Conservation (phyloP, 1,140 invertebrate species). For the Oncopodura yosiiana region DNA sequence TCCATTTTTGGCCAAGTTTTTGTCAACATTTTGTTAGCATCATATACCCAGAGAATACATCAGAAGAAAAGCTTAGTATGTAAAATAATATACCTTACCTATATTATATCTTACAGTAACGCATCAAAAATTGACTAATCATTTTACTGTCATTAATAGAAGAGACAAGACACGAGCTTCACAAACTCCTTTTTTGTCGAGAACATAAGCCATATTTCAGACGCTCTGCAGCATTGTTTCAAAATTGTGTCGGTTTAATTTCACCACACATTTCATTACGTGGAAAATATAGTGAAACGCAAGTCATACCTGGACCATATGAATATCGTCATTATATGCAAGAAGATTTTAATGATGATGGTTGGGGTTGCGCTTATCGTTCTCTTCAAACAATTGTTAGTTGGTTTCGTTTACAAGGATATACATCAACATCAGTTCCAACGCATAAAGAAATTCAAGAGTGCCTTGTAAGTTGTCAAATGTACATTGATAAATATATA, state of each 20-base stretch:
- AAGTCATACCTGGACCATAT: constrained; percentile 74
- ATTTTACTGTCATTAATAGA: constrained; percentile 8
- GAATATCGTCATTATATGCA: constrained; percentile 96
- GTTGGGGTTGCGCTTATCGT: constrained; percentile 98
- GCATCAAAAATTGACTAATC: constrained; percentile 51
- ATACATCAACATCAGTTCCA: constrained; percentile 70
- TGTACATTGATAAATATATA: background rate
- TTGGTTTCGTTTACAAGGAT: constrained; percentile 91
- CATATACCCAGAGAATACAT: constrained; percentile 52
- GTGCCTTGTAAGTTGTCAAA: constrained; percentile 49
- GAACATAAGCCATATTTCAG: constrained; percentile 28
- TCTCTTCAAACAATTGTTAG: constrained; percentile 94
- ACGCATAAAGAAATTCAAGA: constrained; percentile 83
- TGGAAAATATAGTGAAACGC: constrained; percentile 46
- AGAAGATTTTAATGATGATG: constrained; percentile 85
- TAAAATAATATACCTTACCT: constrained; percentile 31
- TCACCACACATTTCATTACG: constrained; percentile 24
- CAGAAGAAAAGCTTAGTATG: constrained; percentile 55
- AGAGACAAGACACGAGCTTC: constrained; percentile 14
- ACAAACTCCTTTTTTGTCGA: constrained; percentile 19
- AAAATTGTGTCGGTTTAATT: constrained; percentile 11
- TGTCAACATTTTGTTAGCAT: constrained; percentile 65
- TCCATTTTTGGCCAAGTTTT: constrained; percentile 53
- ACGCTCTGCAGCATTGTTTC: constrained; percentile 27
- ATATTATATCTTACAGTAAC: too few species aligned